These are phyloP conservation scores for Triplophysa yarkandensis DNA, from an alignment of 2,797 vertebrate species.

Conservation along the genomic window DNA sequence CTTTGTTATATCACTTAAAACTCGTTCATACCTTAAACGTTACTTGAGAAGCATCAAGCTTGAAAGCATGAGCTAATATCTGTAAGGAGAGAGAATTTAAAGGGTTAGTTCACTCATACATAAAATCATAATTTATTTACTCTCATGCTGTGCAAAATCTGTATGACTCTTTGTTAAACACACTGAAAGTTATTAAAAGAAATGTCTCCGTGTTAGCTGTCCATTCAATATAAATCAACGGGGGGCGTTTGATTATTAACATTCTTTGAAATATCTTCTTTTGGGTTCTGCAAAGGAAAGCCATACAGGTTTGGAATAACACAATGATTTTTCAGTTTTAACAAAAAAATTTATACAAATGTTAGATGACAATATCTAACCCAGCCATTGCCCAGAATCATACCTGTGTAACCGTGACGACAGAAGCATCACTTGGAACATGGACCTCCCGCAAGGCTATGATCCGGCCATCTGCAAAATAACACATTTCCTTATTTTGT, in stretches of 20 bases:
- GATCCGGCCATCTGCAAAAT: conserved; percentile 53
- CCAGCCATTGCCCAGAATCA: background rate
- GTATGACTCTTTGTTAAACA: too few relatives aligned
- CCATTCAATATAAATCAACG: too few relatives aligned
- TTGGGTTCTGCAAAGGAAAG: too few relatives aligned
- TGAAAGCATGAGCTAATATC: conserved; percentile 70
- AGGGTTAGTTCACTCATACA: too few relatives aligned
- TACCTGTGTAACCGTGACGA: conserved; percentile 50
- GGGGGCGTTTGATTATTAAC: too few relatives aligned
- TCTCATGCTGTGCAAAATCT: background rate
- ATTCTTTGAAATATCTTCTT: too few relatives aligned
- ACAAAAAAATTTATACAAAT: too few relatives aligned
- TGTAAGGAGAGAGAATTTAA: conserved; percentile 53
- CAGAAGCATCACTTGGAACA: conserved; percentile 46
- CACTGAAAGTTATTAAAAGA: too few relatives aligned
- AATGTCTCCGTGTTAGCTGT: too few relatives aligned
- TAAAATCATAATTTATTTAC: background rate
- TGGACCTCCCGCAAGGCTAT: conserved; percentile 48
- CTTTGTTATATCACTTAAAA: background rate
- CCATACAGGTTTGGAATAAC: too few relatives aligned
- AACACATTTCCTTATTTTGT: background rate
- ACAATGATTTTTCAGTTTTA: too few relatives aligned
- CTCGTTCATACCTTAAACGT: conserved; percentile 66
- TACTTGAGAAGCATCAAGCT: conserved; percentile 59
- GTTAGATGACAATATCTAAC: background rate